phyloP scores from a whole-genome alignment of 2,113 vertebrate genomes.

The Blennius ocellaris region DNA sequence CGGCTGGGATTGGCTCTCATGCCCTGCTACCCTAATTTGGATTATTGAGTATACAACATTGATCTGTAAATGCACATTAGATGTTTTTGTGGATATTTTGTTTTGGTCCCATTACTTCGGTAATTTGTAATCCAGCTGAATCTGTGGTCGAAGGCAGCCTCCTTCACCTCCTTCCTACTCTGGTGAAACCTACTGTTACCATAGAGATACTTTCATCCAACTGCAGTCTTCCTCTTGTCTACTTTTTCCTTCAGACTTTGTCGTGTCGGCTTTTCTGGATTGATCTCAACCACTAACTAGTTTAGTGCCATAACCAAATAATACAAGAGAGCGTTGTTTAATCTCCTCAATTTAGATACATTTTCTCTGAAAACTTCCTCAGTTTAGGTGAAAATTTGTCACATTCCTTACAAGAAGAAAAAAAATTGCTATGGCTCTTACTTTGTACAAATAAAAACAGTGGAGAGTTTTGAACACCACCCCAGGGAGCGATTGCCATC shows the following conservation, averaged over 20 bases:
- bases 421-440: not conserved
- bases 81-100: too few relatives aligned
- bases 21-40: too few relatives aligned
- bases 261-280: conserved; percentile 24
- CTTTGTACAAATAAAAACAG: conserved; percentile 11
- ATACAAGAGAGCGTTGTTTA: too few relatives aligned
- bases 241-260: conserved; percentile 60
- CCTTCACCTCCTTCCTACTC: conserved; percentile 57
- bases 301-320: too few relatives aligned
- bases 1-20: too few relatives aligned
- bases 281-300: not conserved
- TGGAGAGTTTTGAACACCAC: conserved; percentile 22
- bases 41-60: too few relatives aligned
- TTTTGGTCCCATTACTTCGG: conserved; percentile 23
- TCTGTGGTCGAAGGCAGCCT: conserved; percentile 40
- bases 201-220: conserved; percentile 79
- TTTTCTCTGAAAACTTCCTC: conserved; percentile 62
- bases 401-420: not conserved
- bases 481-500: conserved; percentile 42
- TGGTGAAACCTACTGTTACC: conserved; percentile 75
- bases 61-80: too few relatives aligned
- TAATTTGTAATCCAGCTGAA: conserved; percentile 57
- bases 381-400: not conserved
- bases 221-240: conserved; percentile 45
- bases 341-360: conserved; percentile 12